A percentile compares a stretch with the other conserved stretches of the same genome.
Conservation (phyloP, 2,888 invertebrate genomes). For the Melinaea marsaeus region DNA sequence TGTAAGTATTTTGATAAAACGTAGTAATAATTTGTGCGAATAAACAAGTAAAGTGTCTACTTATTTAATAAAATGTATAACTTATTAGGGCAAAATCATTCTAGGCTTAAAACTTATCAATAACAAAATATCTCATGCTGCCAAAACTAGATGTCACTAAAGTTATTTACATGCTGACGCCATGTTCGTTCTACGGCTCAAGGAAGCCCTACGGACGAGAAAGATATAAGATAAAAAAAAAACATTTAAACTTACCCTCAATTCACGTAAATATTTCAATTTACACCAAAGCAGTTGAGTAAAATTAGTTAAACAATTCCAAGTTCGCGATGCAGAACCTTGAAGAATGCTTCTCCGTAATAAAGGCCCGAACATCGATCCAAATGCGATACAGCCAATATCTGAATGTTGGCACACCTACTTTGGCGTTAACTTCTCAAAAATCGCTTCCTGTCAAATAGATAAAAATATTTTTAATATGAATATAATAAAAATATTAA, state of each 20-base stretch:
- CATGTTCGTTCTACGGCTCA: conserved; percentile 69
- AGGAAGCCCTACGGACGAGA: conserved; percentile 61
- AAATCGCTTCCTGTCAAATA: conserved; percentile 33
- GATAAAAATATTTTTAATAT: conserved; percentile 7
- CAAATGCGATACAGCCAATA: conserved; percentile 69
- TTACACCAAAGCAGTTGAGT: conserved; percentile 80
- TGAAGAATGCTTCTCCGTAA: conserved; percentile 81
- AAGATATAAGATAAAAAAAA: conserved; percentile 40
- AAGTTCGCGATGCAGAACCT: conserved; percentile 83
- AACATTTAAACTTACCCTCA: conserved; percentile 66
- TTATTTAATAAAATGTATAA: neutral
- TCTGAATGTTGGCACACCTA: conserved; percentile 57
- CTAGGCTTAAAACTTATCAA: conserved; percentile 11
- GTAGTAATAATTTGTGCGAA: conserved; percentile 16
- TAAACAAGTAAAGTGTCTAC: conserved; percentile 15
- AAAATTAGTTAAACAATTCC: conserved; percentile 81
- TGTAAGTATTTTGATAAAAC: conserved; percentile 30
- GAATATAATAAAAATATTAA: too few relatives aligned
- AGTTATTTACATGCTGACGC: conserved; percentile 75
- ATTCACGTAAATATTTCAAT: conserved; percentile 74
- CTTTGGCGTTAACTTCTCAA: conserved; percentile 41
- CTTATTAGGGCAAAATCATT: neutral
- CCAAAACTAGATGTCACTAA: conserved; percentile 52
- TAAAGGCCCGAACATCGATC: conserved; percentile 84
- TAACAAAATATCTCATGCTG: conserved; percentile 34